Evolutionary conservation across 1,140 invertebrate genomes (phyloP).

Genomic region (Antheraea pernyi): DNA sequence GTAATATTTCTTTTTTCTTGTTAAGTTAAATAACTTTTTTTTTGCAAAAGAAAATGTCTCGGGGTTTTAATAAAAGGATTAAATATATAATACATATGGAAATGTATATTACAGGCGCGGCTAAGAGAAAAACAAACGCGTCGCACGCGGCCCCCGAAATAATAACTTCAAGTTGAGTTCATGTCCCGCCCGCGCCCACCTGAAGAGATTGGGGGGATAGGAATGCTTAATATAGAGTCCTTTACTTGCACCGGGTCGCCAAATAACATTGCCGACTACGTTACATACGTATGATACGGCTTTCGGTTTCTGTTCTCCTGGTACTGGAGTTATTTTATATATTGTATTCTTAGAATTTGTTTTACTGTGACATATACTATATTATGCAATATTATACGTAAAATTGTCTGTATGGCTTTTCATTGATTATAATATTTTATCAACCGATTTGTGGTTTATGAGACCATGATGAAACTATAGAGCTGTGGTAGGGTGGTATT

Average conservation of each 20-base stretch:
- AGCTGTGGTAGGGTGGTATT: no score
- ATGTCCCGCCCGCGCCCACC: conserved; percentile 62
- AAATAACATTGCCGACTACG: conserved; percentile 65
- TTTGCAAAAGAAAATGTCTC: conserved; percentile 35
- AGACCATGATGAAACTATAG: no score
- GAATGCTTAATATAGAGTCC: conserved; percentile 76
- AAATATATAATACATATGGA: conserved; percentile 53
- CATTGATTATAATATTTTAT: background rate
- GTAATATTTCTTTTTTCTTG: conserved; percentile 29
- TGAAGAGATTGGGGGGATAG: conserved; percentile 67
- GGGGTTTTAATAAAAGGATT: conserved; percentile 65
- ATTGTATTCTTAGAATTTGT: conserved; percentile 2
- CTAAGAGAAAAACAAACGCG: conserved; percentile 65
- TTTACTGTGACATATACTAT: background rate
- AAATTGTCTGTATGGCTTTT: no score
- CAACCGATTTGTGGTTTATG: no score
- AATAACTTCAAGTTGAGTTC: conserved; percentile 71
- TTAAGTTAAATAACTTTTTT: conserved; percentile 31
- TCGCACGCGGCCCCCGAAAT: conserved; percentile 59
- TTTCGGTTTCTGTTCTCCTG: conserved; percentile 44
- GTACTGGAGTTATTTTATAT: conserved; percentile 5
- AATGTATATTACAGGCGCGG: conserved; percentile 52
- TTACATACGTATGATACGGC: conserved; percentile 38
- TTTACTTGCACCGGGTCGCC: conserved; percentile 63
- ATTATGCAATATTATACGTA: background rate